Base-by-base conservation (phyloP, 2,113 vertebrate species). In the Otolemur garnettii region DNA sequence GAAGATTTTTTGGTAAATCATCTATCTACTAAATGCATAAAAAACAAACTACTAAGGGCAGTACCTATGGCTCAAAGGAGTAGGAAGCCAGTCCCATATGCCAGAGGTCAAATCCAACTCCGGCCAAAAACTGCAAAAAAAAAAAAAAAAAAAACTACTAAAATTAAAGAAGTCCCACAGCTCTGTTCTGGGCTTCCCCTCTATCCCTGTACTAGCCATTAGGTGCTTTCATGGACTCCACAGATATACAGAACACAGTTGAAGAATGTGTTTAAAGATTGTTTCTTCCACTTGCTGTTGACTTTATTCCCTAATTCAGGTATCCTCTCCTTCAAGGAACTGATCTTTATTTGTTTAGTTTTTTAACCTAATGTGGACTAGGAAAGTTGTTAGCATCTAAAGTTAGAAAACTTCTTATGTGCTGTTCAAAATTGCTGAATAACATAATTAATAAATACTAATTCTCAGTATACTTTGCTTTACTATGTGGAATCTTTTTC, bases 381-480 rank as follows among this genome's bases (percentile, higher is more conserved):
- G 42, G 69, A 77, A 91, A 18, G 4, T 42, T 62, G 5, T 57
- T 85, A 85, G 45, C 91, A 82, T 84, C 33, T 55, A n/a, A 64
- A 64, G 10, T 57, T 74, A 75, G 66, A 79, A 80, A 45, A 53
- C 0, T n/a, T 88, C 5, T 10, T 59, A 71, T 55, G 55, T 81
- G 81, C 71, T 74, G 83, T 71, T 71, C 68, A 77, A 86, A 72
- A 59, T 50, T 90, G 3, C 26, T 69, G 35, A 83, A 82, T 62
- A 9, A 55, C 45, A 10, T 38, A 64, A 81, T 71, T 60, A 82
- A 94, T 66, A 21, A 7, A 21, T 38, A 80, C 33, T 21, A 79
- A 69, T 19, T 59, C 22, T 28, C 9, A 72, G 7, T 42, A 30
- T 53, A 75, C 14, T 60, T 74, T 0, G 15, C 3, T 66, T 96